These are phyloP conservation scores for Alethe castanea DNA, from an alignment of 2,113 vertebrate species.

Conservation along the genomic window DNA sequence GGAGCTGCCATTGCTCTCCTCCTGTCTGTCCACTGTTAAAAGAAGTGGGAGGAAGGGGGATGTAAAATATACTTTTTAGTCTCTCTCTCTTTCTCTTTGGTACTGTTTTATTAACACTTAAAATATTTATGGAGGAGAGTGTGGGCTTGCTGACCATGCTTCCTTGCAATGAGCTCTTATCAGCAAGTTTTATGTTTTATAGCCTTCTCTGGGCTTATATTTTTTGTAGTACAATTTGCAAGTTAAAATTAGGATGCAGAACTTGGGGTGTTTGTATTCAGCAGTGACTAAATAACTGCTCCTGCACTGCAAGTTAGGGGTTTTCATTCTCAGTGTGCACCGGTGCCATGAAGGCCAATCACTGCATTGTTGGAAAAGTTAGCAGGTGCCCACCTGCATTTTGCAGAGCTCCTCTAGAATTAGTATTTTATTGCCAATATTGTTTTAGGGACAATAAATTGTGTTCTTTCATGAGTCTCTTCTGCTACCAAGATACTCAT, in stretches of 20 bases:
- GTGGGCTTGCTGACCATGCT: constrained; percentile 2
- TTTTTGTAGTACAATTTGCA: neutral
- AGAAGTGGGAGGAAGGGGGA: neutral
- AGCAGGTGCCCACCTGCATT: neutral
- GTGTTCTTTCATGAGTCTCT: neutral
- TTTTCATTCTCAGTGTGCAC: neutral
- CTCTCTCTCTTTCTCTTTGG: neutral
- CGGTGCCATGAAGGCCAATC: neutral
- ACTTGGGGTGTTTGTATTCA: neutral
- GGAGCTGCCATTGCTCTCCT: neutral
- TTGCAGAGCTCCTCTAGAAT: neutral
- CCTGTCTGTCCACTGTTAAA: constrained; percentile 7
- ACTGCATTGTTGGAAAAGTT: neutral
- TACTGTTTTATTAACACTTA: neutral
- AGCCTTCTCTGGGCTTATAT: neutral
- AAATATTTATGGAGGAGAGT: constrained; percentile 8
- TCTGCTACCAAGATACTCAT: neutral
- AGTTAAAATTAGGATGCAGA: neutral
- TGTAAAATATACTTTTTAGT: neutral
- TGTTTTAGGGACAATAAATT: neutral
- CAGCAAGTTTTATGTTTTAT: neutral
- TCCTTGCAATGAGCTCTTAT: neutral
- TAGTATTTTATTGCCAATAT: neutral
- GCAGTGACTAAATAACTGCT: neutral
- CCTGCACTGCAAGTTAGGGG: neutral